Conservation (phyloP, 1,140 invertebrate species). For the Paracyclopina nana region DNA sequence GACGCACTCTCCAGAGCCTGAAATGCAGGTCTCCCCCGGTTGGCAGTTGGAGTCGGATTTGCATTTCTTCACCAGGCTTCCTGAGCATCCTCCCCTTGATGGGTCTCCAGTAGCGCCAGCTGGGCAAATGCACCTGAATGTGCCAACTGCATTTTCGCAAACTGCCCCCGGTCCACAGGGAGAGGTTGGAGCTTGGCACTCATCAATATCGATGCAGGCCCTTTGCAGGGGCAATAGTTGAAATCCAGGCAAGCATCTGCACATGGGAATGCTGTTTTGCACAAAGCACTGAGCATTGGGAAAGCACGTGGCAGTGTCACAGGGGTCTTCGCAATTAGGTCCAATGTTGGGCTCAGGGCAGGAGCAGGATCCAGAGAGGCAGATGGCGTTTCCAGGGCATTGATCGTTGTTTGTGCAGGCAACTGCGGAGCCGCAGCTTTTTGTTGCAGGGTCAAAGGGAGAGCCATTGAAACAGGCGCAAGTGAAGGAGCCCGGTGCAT, state of each 20-base stretch:
- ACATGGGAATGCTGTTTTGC: constrained; percentile 55
- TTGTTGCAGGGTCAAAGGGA: constrained; percentile 56
- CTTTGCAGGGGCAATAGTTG: constrained; percentile 36
- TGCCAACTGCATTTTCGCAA: constrained; percentile 66
- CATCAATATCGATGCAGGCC: constrained; percentile 68
- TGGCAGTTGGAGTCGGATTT: constrained; percentile 52
- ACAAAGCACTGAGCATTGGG: constrained; percentile 73
- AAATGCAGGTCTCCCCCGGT: constrained; percentile 57
- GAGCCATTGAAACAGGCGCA: constrained; percentile 60
- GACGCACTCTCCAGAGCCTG: constrained; percentile 58
- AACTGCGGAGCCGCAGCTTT: constrained; percentile 26
- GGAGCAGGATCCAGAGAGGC: constrained; percentile 50
- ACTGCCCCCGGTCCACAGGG: constrained; percentile 60
- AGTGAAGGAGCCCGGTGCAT: constrained; percentile 48
- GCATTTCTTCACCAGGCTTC: constrained; percentile 41
- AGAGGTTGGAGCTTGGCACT: constrained; percentile 47
- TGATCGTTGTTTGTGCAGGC: constrained; percentile 40
- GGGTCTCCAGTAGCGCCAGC: constrained; percentile 38
- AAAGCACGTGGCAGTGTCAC: constrained; percentile 59
- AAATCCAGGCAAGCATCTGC: constrained; percentile 55
- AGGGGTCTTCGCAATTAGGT: constrained; percentile 77
- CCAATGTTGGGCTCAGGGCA: constrained; percentile 76
- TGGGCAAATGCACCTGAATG: constrained; percentile 68
- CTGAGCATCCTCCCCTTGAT: constrained; percentile 44
- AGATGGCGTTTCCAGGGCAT: constrained; percentile 73